Base-by-base conservation (phyloP, 2,888 invertebrate species). In the Harpalus rubripes region DNA sequence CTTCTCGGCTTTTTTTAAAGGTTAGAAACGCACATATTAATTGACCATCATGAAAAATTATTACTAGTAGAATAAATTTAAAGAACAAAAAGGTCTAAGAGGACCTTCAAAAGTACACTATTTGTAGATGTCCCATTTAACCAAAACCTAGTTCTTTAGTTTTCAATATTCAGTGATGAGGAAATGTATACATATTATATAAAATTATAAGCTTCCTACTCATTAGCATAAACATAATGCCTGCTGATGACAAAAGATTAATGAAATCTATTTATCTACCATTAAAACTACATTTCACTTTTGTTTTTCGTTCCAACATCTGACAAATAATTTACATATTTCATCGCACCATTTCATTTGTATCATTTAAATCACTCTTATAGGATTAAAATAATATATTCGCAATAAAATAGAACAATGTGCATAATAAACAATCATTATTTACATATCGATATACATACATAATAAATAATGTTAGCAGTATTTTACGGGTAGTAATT, bases 241-340 rank as follows among this genome's bases (percentile, higher is more conserved):
- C 10, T 32, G 39, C 7, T 68, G 39, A 68, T 68, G 68, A 68
- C 68, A 68, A 68, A 68, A 12, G 68, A 68, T 39, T 39, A 68
- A 68, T 39, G n/a, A 63, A 68, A 68, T 68, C 68, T 68, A 3
- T 22, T 22, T 22, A 68, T 68, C 32, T 39, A 68, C 7, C 15
- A 68, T 39, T 39, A 68, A n/a, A 68, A 68, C 5, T 68, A 68
- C 39, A 68, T 68, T 68, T 68, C 68, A 68, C 68, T 68, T 68
- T 68, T 68, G 68, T 68, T 68, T 68, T 15, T 32, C 6, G 4
- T 32, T 12, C 39, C 7, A 68, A 68, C 39, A 68, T 39, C 39
- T n/a, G 32, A 39, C 68, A 32, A 32, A n/a, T 39, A 12, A 68
- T 68, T 68, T 68, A 15, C 39, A 68, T 68, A 68, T 39, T 68